These are phyloP conservation scores for Centropus unirufus DNA, from an alignment of 2,113 vertebrate species.

Conservation along the genomic window DNA sequence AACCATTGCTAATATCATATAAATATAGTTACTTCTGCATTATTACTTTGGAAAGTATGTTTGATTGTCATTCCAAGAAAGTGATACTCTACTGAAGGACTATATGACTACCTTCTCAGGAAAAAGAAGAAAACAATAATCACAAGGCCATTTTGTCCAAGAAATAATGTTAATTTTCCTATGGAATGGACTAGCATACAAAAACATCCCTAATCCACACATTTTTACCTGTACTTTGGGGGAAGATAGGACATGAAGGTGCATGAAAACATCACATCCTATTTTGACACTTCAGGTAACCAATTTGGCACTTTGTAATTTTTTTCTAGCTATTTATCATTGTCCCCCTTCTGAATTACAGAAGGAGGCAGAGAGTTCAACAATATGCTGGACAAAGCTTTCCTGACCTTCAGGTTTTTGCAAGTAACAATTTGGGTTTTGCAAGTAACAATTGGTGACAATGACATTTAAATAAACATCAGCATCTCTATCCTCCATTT, in stretches of 20 bases:
- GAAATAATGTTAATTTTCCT: not conserved
- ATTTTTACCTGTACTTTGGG: not conserved
- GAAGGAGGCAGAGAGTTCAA: not conserved
- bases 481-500: constrained; percentile 77
- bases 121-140: not conserved
- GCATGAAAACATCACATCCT: not conserved
- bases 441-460: not conserved
- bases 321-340: not conserved
- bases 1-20: not conserved
- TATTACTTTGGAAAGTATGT: not conserved
- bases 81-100: not conserved
- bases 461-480: constrained; percentile 22
- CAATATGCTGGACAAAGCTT: not conserved
- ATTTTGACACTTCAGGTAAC: not conserved
- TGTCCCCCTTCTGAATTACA: not conserved
- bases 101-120: not conserved
- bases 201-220: not conserved
- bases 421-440: not conserved
- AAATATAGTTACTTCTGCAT: not conserved
- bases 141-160: not conserved
- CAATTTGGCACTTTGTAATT: not conserved
- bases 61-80: not conserved
- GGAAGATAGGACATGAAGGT: not conserved
- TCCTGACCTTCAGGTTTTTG: not conserved
- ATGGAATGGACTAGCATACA: not conserved